Conservation (phyloP, 1,140 invertebrate genomes). For the Scaptodrosophila lebanonensis region DNA sequence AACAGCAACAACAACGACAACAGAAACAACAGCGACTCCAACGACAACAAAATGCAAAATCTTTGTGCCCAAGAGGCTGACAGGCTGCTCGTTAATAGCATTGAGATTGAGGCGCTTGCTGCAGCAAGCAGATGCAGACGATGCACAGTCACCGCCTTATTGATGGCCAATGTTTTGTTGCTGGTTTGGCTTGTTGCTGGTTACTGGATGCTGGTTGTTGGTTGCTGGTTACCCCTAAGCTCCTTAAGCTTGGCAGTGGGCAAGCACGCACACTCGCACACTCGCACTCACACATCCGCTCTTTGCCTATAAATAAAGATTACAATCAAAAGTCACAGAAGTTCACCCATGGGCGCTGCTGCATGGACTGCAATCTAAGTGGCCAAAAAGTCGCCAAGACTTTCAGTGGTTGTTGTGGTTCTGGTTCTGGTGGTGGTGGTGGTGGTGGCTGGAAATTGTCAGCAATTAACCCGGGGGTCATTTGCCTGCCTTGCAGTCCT, state of each 20-base stretch:
- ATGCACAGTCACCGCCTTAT: too few species aligned
- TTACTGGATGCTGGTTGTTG: constrained; percentile 55
- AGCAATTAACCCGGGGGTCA: constrained; percentile 69
- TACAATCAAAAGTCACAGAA: constrained; percentile 41
- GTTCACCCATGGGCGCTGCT: too few species aligned
- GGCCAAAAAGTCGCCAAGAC: constrained; percentile 25
- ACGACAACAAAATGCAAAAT: constrained; percentile 43
- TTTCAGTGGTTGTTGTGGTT: neutral
- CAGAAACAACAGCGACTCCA: constrained; percentile 2
- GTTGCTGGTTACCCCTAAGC: constrained; percentile 39
- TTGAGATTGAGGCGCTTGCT: constrained; percentile 19
- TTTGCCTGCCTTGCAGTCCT: constrained; percentile 29
- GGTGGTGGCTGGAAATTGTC: constrained; percentile 54
- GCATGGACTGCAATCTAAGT: constrained; percentile 11
- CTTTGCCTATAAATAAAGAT: constrained; percentile 65
- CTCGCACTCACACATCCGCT: too few species aligned
- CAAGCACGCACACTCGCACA: constrained; percentile 24
- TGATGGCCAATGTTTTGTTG: constrained; percentile 50
- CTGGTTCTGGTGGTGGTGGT: constrained; percentile 3
- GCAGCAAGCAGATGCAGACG: constrained; percentile 40
- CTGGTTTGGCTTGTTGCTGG: constrained; percentile 47
- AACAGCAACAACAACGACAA: constrained; percentile 9
- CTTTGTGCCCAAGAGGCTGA: constrained; percentile 25
- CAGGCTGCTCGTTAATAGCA: constrained; percentile 37
- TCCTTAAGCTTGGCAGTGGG: constrained; percentile 31